Percentiles rank a stretch among this genome's conserved stretches.
phyloP scores from a whole-genome alignment of 2,113 vertebrate genomes.

The Anhinga rufa region DNA sequence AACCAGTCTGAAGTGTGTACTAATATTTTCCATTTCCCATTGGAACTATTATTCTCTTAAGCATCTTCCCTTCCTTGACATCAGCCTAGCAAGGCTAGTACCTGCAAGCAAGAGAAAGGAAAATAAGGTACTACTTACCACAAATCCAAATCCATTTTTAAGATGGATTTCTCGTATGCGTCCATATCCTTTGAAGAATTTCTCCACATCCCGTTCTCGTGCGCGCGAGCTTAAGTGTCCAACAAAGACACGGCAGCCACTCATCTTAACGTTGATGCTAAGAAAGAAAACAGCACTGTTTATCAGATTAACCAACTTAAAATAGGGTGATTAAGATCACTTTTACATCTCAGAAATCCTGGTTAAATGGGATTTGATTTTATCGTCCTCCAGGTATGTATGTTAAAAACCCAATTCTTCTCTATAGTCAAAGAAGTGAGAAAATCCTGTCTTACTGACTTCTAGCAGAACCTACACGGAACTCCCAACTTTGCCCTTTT shows the following conservation, averaged over 20 bases:
- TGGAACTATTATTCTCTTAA: not conserved
- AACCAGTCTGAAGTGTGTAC: not conserved
- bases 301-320: not conserved
- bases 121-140: slow-evolving; percentile 72
- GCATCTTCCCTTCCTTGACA: not conserved
- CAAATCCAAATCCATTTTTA: slow-evolving; percentile 93
- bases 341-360: not conserved
- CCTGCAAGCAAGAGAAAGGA: not conserved
- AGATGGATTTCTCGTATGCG: slow-evolving; percentile 89
- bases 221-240: slow-evolving; percentile 90
- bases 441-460: not conserved
- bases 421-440: not conserved
- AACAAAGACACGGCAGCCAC: slow-evolving; percentile 89
- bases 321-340: not conserved
- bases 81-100: not conserved
- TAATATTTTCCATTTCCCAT: not conserved
- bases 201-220: slow-evolving; percentile 89
- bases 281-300: not conserved
- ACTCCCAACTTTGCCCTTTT: not conserved
- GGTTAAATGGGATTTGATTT: not conserved
- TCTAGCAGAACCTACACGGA: not conserved
- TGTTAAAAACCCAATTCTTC: not conserved
- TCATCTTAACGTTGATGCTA: slow-evolving; percentile 73
- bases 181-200: slow-evolving; percentile 93
- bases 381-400: not conserved